These are phyloP conservation scores for Metridium senile DNA, from an alignment of 92 coral and sea anemone genomes.

Conservation along the genomic window DNA sequence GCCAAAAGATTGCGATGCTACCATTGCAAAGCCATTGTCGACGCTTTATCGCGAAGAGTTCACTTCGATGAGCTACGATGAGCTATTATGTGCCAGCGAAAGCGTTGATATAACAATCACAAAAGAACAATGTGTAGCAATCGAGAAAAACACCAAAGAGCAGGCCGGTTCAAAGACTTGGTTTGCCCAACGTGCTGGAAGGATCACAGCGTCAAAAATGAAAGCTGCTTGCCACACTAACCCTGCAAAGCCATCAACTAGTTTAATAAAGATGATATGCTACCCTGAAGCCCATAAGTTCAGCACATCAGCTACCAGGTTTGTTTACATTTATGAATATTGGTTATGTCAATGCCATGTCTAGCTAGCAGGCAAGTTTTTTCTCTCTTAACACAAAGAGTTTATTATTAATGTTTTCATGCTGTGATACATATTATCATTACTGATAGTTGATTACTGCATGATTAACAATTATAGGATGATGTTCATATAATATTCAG, in stretches of 20 bases:
- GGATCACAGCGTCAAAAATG: conserved; percentile 51
- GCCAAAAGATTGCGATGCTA: too few species aligned
- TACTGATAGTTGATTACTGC: too few species aligned
- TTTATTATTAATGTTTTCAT: neutral
- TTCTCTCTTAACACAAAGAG: neutral
- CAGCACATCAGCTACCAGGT: conserved; percentile 15
- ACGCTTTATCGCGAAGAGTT: too few species aligned
- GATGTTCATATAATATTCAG: too few species aligned
- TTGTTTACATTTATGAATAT: too few species aligned
- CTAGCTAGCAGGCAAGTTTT: neutral
- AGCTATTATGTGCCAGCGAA: too few species aligned
- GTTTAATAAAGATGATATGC: conserved; percentile 40
- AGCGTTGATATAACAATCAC: conserved; percentile 23
- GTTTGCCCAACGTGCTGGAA: conserved; percentile 36
- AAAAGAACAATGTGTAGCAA: conserved; percentile 30
- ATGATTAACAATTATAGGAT: too few species aligned
- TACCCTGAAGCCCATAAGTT: conserved; percentile 33
- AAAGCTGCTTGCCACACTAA: conserved; percentile 55
- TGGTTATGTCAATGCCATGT: neutral
- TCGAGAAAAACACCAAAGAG: conserved; percentile 41
- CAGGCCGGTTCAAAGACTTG: conserved; percentile 44
- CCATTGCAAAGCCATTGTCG: too few species aligned
- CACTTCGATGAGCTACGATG: too few species aligned
- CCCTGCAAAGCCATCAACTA: conserved; percentile 35
- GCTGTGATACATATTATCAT: neutral